Base-by-base conservation (phyloP, 53 echinoderm and acorn worm species). In the Zoroaster sp. region DNA sequence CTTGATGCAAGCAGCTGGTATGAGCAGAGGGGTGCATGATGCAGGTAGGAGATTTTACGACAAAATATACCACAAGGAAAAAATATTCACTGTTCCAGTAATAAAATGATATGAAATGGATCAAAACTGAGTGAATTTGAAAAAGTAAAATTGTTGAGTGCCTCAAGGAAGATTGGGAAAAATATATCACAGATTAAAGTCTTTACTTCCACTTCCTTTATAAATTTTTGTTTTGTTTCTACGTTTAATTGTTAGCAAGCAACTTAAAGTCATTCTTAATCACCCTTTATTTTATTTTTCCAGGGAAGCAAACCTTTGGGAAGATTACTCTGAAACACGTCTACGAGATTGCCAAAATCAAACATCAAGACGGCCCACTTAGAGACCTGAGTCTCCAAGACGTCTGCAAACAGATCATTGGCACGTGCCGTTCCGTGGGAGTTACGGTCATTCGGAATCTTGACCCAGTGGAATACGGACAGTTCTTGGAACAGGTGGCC, bases 331-430 rank as follows among this genome's bases (percentile, higher is more conserved):
- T 94, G 20, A 98, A 98, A 43, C 98, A 98, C 39, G 66, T 98
- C 46, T 98, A 94, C 67, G 98, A 98, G 86, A 98, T 98, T 38
- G 98, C 98, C 54, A 89, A 93, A 73, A 93, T 98, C 32, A 98
- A 98, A 74, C 90, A 92, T n/a, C 86, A 93, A 51, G 98, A 95
- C 23, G 77, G 78, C 21, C 87, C 78, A 46, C 75, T 94, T 51
- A 74, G 89, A 72, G 93, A 92, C 14, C 51, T 89, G 13, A 83
- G 86, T 30, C 76, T 98, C 69, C 88, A 93, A 42, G 80, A 94
- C 0, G 81, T 98, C 3, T 98, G 98, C 86, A 95, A 94, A 74
- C 88, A 77, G 69, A 83, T 93, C 12, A 93, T 98, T 1, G 98
- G 95, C 5, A 87, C 95, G 4, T 90, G 93, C 7, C 80, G 88